Conservation (phyloP, 2,113 vertebrate genomes). For the Xiphophorus hellerii region DNA sequence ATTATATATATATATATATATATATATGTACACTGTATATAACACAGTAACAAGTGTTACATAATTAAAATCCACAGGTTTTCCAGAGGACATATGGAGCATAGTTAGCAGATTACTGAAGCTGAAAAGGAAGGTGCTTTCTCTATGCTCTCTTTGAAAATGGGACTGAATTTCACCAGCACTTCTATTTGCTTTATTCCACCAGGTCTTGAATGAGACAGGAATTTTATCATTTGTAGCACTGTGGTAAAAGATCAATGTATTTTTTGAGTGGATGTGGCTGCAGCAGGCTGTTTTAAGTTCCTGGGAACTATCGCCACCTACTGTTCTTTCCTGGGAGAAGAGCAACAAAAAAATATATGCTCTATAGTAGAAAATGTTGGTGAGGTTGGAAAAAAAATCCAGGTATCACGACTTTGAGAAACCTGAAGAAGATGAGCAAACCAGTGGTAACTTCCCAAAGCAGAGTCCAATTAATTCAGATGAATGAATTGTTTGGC, state of each 20-base stretch:
- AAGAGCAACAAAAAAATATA: conserved; percentile 13
- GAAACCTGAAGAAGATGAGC: too few relatives aligned
- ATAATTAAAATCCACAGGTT: background rate
- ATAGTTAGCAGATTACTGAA: background rate
- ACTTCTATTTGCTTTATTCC: background rate
- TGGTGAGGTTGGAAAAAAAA: background rate
- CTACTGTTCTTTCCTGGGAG: conserved; percentile 40
- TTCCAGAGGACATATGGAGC: background rate
- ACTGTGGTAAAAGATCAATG: too few relatives aligned
- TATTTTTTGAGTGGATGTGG: too few relatives aligned
- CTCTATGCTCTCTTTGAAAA: background rate
- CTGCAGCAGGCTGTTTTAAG: background rate
- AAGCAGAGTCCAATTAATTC: background rate
- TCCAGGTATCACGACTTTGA: background rate
- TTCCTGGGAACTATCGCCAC: conserved; percentile 42
- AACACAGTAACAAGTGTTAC: background rate
- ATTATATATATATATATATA: background rate
- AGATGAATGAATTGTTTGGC: background rate
- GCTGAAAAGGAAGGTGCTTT: background rate
- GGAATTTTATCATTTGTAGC: too few relatives aligned
- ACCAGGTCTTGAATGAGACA: background rate
- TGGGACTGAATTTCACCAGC: too few relatives aligned
- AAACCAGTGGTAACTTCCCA: background rate
- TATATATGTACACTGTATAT: too few relatives aligned
- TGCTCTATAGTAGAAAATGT: background rate